These are phyloP conservation scores for Novumbra hubbsi DNA, from an alignment of 2,797 vertebrate genomes.

Conservation along the genomic window DNA sequence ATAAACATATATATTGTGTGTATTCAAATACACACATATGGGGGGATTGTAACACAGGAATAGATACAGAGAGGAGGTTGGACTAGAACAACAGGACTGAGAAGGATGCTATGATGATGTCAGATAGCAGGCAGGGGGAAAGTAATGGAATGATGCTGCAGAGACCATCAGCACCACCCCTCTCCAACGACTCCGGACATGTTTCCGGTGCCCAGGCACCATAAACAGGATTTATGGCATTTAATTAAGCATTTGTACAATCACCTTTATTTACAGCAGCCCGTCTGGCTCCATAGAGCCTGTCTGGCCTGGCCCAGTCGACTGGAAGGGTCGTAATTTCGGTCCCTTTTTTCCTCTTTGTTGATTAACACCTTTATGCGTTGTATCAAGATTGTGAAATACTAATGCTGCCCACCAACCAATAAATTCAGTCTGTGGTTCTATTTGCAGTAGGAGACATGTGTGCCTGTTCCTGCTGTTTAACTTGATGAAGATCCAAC, in stretches of 20 bases:
- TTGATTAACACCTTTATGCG: not conserved
- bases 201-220: conserved; percentile 46
- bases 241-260: conserved; percentile 79
- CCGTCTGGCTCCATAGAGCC: conserved; percentile 30
- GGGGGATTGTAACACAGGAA: not conserved
- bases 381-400: not conserved
- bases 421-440: not conserved
- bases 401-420: not conserved
- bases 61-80: not conserved
- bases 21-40: not conserved
- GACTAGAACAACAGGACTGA: not conserved
- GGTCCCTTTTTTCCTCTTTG: conserved; percentile 54
- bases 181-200: conserved; percentile 53
- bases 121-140: not conserved
- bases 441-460: not conserved
- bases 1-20: not conserved
- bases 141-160: not conserved
- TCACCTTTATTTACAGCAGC: conserved; percentile 74
- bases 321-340: conserved; percentile 61
- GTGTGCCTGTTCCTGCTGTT: not conserved
- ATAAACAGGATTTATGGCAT: conserved; percentile 77
- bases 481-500: not conserved
- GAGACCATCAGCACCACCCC: conserved; percentile 12
- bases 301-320: conserved; percentile 32
- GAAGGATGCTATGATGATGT: not conserved